Evolutionary conservation across 2,888 invertebrate species (phyloP), one percentile per base, ranked within the genome.

Genomic region (Melanostoma scalare): DNA sequence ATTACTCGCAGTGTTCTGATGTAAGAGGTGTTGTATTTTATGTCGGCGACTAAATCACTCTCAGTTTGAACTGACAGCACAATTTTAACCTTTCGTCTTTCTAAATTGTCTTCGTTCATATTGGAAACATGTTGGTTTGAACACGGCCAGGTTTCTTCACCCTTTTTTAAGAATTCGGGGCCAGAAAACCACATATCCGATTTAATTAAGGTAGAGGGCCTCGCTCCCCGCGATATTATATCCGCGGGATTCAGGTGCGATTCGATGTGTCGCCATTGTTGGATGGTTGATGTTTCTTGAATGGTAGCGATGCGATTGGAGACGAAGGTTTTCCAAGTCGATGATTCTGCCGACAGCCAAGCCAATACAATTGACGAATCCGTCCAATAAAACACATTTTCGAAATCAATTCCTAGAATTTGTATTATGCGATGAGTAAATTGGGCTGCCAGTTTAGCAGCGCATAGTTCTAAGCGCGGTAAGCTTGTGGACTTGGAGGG

Each of bases 381-480:
- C 4, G 87, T 85, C 86, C 86, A 88, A 30, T 86, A 85, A 3
- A 80, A 46, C n/a, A 86, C 68, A 3, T 84, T 61, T 20, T 73
- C 33, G 42, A 87, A 86, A 2, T 65, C 58, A 1, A 63, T 52
- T 1, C 71, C 35, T 6, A 86, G 46, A 6, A 86, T 85, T n/a
- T 69, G 6, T 6, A 72, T 63, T 20, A 86, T 58, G 40, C 86
- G 87, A 2, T 20, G 35, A 44, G 71, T 81, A 10, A 88, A 68
- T 55, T 85, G 75, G 48, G 86, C 68, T 50, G 85, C 86, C 42
- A 87, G 30, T 30, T 87, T 58, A 0, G 87, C 87, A 2, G 85
- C 88, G 50, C 87, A 88, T 1, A 88, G 69, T 52, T 89, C 88
- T 3, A 88, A 53, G 3, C 87, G 85, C 0, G 88, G 87, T 9